Conservation (phyloP, 2,113 vertebrate genomes). For the Cettia cetti region DNA sequence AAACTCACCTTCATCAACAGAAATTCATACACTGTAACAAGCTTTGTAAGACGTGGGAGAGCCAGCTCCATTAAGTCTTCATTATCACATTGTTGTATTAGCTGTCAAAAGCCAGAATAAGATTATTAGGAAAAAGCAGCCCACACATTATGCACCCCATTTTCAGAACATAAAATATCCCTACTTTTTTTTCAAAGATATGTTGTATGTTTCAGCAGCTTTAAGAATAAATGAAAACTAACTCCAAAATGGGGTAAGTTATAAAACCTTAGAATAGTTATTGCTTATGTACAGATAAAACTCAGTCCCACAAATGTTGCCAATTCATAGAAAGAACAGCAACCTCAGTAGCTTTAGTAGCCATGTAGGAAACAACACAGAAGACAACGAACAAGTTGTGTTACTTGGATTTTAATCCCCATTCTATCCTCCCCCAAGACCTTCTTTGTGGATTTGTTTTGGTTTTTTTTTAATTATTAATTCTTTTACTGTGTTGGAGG, state of each 20-base stretch:
- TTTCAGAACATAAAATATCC: background rate
- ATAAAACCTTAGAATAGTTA: background rate
- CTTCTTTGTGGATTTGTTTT: background rate
- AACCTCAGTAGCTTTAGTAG: background rate
- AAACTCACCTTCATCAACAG: conserved; percentile 87
- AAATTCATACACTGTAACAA: conserved; percentile 89
- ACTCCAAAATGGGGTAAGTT: background rate
- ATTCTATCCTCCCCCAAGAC: background rate
- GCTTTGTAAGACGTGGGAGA: conserved; percentile 83
- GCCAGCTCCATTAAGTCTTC: conserved; percentile 89
- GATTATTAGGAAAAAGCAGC: background rate
- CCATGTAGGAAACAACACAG: background rate
- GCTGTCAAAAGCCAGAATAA: conserved; percentile 64
- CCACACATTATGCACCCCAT: background rate
- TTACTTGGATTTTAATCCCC: background rate
- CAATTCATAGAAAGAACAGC: background rate
- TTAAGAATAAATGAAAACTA: background rate
- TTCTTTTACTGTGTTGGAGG: background rate
- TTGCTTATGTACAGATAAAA: background rate
- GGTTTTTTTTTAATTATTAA: background rate
- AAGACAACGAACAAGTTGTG: background rate
- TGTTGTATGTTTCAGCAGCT: background rate
- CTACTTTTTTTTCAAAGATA: background rate
- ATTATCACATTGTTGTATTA: conserved; percentile 84
- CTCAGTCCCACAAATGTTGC: background rate